phyloP scores from a whole-genome alignment of 1,140 invertebrate species.

The Galendromus occidentalis region DNA sequence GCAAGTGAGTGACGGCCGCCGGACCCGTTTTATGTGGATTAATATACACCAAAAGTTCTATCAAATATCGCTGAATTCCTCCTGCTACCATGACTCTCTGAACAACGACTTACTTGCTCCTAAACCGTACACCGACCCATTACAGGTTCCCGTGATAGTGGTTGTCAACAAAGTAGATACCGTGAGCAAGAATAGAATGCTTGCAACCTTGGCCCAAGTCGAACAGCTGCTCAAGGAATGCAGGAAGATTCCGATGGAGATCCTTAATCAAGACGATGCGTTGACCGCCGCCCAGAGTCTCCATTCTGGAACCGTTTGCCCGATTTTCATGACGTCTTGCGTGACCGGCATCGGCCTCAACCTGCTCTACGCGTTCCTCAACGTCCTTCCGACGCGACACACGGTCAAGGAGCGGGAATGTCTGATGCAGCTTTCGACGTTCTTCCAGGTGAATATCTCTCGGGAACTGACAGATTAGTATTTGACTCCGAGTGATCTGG shows the following conservation, averaged over 20 bases:
- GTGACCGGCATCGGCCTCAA: constrained; percentile 68
- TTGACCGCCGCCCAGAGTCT: constrained; percentile 43
- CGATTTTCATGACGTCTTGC: constrained; percentile 85
- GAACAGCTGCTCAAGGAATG: constrained; percentile 37
- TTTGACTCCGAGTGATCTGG: neutral
- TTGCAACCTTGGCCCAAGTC: constrained; percentile 39
- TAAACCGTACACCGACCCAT: no score
- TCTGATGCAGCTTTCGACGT: constrained; percentile 36
- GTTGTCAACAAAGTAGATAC: constrained; percentile 76
- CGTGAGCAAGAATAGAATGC: constrained; percentile 30
- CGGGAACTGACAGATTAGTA: neutral
- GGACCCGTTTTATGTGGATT: no score
- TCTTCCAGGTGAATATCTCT: constrained; percentile 28
- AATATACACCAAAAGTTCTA: no score
- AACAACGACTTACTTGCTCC: no score
- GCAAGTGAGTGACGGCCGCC: constrained; percentile 34
- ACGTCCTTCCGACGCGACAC: constrained; percentile 46
- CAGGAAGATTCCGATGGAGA: constrained; percentile 34
- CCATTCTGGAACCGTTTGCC: constrained; percentile 43
- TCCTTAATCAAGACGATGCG: constrained; percentile 47
- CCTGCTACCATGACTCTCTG: no score
- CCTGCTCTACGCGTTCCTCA: constrained; percentile 53
- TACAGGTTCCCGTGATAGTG: constrained; percentile 54
- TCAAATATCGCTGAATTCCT: no score
- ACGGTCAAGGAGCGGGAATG: constrained; percentile 46